Conservation (phyloP, 2,888 invertebrate species). For the Leptopilina syphax region DNA sequence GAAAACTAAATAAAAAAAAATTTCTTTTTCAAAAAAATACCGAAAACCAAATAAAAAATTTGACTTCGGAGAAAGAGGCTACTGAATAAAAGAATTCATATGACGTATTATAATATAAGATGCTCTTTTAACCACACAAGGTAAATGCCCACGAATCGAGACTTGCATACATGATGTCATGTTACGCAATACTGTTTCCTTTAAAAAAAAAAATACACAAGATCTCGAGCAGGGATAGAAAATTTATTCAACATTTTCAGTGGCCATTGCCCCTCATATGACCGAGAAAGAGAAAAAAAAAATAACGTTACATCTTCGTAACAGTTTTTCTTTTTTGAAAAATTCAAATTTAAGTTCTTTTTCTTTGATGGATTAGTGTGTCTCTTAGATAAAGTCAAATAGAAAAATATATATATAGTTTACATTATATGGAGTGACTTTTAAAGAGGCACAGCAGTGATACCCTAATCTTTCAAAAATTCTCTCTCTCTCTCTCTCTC, state of each 20-base stretch:
- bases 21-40: not conserved
- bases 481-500: too few relatives aligned
- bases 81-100: slow-evolving; percentile 30
- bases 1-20: not conserved
- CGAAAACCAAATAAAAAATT: not conserved
- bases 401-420: too few relatives aligned
- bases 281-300: slow-evolving; percentile 2
- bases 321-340: not conserved
- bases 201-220: slow-evolving; percentile 54
- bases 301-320: slow-evolving; percentile 8
- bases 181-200: slow-evolving; percentile 60
- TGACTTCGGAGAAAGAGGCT: not conserved
- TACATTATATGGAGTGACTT: too few relatives aligned
- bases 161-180: slow-evolving; percentile 61
- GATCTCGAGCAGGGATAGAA: slow-evolving; percentile 30
- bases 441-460: too few relatives aligned
- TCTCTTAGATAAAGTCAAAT: not conserved
- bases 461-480: too few relatives aligned
- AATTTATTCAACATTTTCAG: slow-evolving; percentile 38
- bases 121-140: slow-evolving; percentile 44
- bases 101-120: slow-evolving; percentile 17
- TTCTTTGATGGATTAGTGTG: not conserved
- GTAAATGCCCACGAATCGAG: slow-evolving; percentile 52
- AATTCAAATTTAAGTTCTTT: not conserved
- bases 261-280: slow-evolving; percentile 33